Evolutionary conservation across 2,797 vertebrate genomes (phyloP).

Genomic region (Chiropotes sagulatus): DNA sequence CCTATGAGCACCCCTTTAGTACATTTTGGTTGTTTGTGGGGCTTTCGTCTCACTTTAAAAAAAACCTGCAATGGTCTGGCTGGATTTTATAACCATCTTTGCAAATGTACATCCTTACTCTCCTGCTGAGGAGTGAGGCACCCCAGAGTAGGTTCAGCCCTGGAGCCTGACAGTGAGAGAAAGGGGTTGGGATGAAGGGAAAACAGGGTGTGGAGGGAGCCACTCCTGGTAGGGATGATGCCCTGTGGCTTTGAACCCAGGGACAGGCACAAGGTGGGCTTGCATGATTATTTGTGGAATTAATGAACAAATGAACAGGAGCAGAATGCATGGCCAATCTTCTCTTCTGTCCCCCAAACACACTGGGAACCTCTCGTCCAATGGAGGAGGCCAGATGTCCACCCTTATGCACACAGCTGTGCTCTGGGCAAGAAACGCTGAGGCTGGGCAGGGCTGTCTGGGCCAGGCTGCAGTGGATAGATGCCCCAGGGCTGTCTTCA

Average conservation of each 20-base stretch:
- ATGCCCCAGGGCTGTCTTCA: not conserved
- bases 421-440: not conserved
- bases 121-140: not conserved
- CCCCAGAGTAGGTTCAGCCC: not conserved
- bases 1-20: not conserved
- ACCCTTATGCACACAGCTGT: not conserved
- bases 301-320: not conserved
- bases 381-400: not conserved
- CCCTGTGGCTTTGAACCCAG: not conserved
- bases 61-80: not conserved
- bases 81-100: not conserved
- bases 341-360: not conserved
- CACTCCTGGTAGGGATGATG: not conserved
- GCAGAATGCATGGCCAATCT: not conserved
- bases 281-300: not conserved
- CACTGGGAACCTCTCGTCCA: not conserved
- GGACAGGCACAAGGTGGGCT: not conserved
- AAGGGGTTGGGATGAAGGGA: fast-evolving
- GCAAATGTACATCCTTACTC: not conserved
- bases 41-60: not conserved
- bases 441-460: not conserved
- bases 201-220: not conserved
- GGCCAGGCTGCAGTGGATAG: not conserved
- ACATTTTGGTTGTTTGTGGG: not conserved
- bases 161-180: not conserved